phyloP scores from a whole-genome alignment of 2,113 vertebrate genomes.

The Protomyctophum bolini region DNA sequence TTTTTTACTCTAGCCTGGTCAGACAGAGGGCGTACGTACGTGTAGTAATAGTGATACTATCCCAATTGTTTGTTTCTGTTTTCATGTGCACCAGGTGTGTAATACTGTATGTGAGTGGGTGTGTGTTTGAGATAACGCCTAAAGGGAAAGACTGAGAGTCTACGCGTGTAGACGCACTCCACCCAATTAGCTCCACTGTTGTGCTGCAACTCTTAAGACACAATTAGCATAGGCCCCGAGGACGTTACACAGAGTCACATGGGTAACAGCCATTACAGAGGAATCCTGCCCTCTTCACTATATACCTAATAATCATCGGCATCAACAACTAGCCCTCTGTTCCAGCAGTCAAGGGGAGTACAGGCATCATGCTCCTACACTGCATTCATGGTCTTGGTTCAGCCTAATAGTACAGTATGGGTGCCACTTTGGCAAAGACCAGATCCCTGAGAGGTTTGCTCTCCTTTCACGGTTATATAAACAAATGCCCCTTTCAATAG shows the following conservation, averaged over 20 bases:
- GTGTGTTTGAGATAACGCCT: constrained; percentile 22
- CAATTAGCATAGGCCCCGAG: constrained; percentile 55
- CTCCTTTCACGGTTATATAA: constrained; percentile 18
- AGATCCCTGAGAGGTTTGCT: constrained; percentile 48
- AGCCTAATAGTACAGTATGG: constrained; percentile 46
- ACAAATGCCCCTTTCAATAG: constrained; percentile 39
- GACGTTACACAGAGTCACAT: constrained; percentile 56
- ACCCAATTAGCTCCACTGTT: constrained; percentile 66
- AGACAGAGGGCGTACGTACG: background rate
- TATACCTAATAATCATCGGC: constrained; percentile 30
- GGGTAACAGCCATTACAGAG: constrained; percentile 50
- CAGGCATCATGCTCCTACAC: constrained; percentile 35
- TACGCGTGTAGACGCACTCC: constrained; percentile 68
- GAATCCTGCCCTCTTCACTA: constrained; percentile 48
- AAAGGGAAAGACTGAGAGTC: constrained; percentile 37
- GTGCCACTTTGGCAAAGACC: constrained; percentile 46
- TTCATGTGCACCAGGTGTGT: constrained; percentile 37
- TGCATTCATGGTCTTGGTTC: constrained; percentile 27
- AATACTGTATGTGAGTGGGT: constrained; percentile 37
- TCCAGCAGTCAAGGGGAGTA: constrained; percentile 33
- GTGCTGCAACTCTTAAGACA: constrained; percentile 54
- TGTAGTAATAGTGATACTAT: background rate
- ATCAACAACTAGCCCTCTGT: constrained; percentile 65
- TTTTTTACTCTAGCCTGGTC: constrained; percentile 1
- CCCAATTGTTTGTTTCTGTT: constrained; percentile 40